Base-by-base conservation (phyloP, 2,113 vertebrate genomes). In the Barbus barbus region DNA sequence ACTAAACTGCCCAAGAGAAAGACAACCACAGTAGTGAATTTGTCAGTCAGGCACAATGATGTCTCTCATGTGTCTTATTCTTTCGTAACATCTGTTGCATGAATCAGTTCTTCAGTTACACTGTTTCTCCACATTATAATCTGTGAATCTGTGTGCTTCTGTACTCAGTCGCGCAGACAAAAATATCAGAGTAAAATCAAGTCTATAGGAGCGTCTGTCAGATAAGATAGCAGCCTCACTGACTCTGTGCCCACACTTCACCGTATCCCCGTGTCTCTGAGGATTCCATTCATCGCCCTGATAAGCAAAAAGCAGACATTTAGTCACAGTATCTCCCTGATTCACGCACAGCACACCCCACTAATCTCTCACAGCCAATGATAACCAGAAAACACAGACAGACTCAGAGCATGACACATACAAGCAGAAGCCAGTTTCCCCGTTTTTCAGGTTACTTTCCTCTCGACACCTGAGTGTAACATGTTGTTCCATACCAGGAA, bases 401-500 rank as follows among this genome's bases (percentile, higher is more conserved):
- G 41, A 56, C n/a, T 33, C 26, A 46, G 65, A 56, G 12, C 22
- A 9, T 28, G 72, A 33, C 44, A 67, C 31, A 63, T 16, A 41
- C 28, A 31, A 18, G 38, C 36, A 73, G 9, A 84, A 80, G 11
- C 33, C 48, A 31, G 16, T 67, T 58, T 22, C 1, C 4, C 14
- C 13, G 22, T 24, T 65, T 56, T 61, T n/a, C n/a, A 73, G 36
- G 36, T 46, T 26, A 46, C 38, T 28, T 31, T 80, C 69, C 38
- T 56, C 22, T 33, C 22, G 2, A 36, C 24, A n/a, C 38, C 1
- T 58, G 53, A 58, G 20, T 28, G 51, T 76, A 65, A 74, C 60
- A 86, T 71, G 53, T 80, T 71, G 84, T 86, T 86, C 67, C 79
- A 86, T 84, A 83, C 82, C 78, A 82, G 3, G 56, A 81, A 78